Base-by-base conservation (phyloP, 35 echinoderm and acorn worm genomes). In the Heliocidaris erythrogramma region DNA sequence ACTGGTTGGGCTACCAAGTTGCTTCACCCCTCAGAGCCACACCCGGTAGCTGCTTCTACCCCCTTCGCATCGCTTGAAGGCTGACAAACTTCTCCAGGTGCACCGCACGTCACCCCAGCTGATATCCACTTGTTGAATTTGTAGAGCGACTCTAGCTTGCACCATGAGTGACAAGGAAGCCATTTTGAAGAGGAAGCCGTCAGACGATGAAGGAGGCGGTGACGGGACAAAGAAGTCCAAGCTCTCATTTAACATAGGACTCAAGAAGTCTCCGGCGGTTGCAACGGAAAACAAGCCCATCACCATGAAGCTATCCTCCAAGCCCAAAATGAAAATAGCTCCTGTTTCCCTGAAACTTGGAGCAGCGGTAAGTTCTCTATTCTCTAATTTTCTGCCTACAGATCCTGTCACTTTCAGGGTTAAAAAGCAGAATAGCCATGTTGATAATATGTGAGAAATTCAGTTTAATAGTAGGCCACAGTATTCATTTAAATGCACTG, bases 141-240 rank as follows among this genome's bases (percentile, higher is more conserved):
- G 27, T n/a, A 21, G 21, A 78, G 27, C 61, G 5, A 24, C 61
- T 18, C 16, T 21, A 69, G 61, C 21, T 78, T 78, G 65, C 65
- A 78, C 65, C 65, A 78, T 78, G 65, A 78, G 65, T 21, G 65
- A 78, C 21, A 78, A 78, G 65, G 65, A 78, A 78, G 65, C 65
- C 65, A 78, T 78, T n/a, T 89, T 89, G 49, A 92, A 92, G 91
- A 11, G 91, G 49, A 92, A 92, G 49, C 48, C 48, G 91, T 52
- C 29, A 30, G 48, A 92, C 13, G 49, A 30, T 7, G 17, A 92
- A 30, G 91, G 18, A 32, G 10, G 0, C 2, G 32, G 86, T 2
- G 91, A 92, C 21, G 91, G 31, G 21, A 92, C 47, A 12, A 92
- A 92, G 91, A 92, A 92, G 49, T 50, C 91, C 91, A 92, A 92